Conservation (phyloP, 2,113 vertebrate species). For the Panurus biarmicus region DNA sequence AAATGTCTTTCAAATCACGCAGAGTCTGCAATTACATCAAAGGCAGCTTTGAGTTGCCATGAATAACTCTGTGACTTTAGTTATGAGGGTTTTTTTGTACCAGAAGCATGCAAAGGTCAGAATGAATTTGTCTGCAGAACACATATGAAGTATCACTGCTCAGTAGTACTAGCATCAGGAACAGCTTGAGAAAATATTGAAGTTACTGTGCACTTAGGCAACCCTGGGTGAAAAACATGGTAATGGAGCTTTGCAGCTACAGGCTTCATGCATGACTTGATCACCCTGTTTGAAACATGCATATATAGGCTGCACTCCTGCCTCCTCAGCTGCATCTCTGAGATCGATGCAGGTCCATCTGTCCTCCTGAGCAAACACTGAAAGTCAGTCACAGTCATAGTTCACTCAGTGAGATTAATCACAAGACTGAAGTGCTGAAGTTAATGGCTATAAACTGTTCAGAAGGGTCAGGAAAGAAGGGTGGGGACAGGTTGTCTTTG, state of each 20-base stretch:
- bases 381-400: neutral
- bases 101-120: neutral
- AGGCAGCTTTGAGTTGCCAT: neutral
- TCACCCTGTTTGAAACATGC: neutral
- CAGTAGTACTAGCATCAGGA: neutral
- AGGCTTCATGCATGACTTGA: neutral
- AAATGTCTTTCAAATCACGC: neutral
- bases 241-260: neutral
- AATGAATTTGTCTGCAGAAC: neutral
- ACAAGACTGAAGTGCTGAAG: neutral
- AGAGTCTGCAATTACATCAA: neutral
- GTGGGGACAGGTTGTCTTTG: too few relatives aligned
- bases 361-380: neutral
- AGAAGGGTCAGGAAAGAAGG: neutral
- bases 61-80: neutral
- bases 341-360: too few relatives aligned
- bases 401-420: neutral
- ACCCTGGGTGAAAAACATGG: neutral
- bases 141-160: neutral
- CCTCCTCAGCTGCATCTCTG: neutral
- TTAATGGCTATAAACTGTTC: neutral
- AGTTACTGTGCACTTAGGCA: neutral
- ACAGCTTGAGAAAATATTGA: neutral
- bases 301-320: neutral
- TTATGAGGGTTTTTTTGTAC: accelerated